These are phyloP conservation scores for Cottus gobio DNA, from an alignment of 2,113 vertebrate species.

Conservation along the genomic window DNA sequence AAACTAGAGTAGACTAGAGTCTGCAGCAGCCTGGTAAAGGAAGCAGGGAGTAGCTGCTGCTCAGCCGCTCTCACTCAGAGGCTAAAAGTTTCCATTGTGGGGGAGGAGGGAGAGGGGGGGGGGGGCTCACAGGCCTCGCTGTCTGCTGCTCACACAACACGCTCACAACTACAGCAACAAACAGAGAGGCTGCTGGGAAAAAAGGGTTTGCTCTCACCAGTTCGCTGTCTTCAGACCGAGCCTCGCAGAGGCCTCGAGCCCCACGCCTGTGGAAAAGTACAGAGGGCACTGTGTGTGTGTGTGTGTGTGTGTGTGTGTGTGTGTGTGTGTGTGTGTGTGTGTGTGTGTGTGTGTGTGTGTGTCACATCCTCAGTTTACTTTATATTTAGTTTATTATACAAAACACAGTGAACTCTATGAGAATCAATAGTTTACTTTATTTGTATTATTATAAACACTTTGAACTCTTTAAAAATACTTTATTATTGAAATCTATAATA, in stretches of 20 bases:
- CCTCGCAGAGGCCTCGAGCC: constrained; percentile 59
- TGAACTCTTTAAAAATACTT: no score
- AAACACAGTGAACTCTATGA: background rate
- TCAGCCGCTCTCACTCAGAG: constrained; percentile 54
- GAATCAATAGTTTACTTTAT: background rate
- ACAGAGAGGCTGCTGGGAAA: background rate
- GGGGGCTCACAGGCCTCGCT: constrained; percentile 58
- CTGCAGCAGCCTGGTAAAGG: no score
- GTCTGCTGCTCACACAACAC: constrained; percentile 7
- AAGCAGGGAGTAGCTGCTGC: no score
- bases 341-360: no score
- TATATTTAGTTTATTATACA: background rate
- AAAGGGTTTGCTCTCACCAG: constrained; percentile 49
- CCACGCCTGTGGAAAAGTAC: constrained; percentile 76
- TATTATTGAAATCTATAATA: no score
- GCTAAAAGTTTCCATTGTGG: constrained; percentile 88
- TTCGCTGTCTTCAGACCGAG: constrained; percentile 62
- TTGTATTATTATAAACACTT: background rate
- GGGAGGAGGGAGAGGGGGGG: constrained; percentile 73
- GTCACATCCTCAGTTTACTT: background rate
- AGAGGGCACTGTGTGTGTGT: background rate
- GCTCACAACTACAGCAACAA: background rate
- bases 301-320: no score
- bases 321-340: no score
- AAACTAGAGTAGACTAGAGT: no score